These are phyloP conservation scores for Drosophila antonietae DNA, from an alignment of 2,888 invertebrate genomes.

Conservation along the genomic window DNA sequence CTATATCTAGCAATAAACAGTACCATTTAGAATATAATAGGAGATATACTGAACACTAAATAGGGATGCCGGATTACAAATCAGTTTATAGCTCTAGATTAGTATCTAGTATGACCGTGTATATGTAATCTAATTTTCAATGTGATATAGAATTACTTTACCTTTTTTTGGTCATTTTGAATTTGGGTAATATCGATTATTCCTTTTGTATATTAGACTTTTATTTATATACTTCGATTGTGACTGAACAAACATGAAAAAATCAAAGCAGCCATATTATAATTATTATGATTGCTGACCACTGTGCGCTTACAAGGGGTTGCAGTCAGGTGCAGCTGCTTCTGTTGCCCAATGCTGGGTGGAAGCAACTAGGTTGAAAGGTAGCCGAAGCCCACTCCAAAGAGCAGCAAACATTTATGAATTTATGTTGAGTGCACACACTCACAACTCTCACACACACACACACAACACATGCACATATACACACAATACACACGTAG, in stretches of 20 bases:
- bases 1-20: neutral
- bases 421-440: slow-evolving; percentile 53
- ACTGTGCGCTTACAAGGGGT: slow-evolving; percentile 32
- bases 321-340: slow-evolving; percentile 48
- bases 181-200: neutral
- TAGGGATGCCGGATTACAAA: too few species aligned
- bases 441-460: neutral
- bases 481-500: neutral
- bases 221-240: neutral
- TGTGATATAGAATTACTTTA: too few species aligned
- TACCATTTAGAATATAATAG: neutral
- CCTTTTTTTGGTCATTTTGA: too few species aligned
- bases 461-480: neutral
- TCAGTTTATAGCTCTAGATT: too few species aligned
- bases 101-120: too few species aligned
- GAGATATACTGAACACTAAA: too few species aligned
- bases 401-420: slow-evolving; percentile 58
- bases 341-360: neutral
- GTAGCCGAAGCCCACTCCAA: slow-evolving; percentile 14
- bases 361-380: slow-evolving; percentile 1
- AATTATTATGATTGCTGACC: neutral
- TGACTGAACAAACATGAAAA: too few species aligned
- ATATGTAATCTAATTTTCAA: too few species aligned
- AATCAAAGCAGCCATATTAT: neutral
- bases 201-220: neutral